A percentile compares a stretch with the other conserved stretches of the same genome.
Evolutionary conservation across 2,797 vertebrate species (phyloP).

Genomic region (Myotis daubentonii): DNA sequence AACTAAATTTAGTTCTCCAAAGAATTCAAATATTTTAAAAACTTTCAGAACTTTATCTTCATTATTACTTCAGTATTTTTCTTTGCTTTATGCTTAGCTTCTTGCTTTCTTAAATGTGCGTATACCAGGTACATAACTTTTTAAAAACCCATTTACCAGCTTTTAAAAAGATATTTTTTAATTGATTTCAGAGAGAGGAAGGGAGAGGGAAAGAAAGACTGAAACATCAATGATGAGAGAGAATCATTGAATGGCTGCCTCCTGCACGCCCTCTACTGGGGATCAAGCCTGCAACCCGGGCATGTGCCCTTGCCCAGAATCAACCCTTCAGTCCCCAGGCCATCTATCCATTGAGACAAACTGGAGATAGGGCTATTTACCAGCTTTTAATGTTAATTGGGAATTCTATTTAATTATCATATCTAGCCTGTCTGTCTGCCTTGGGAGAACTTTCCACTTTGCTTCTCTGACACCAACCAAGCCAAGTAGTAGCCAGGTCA

Average conservation of each 20-base stretch:
- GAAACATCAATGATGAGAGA: too few species aligned
- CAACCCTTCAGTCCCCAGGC: too few species aligned
- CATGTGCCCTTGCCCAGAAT: too few species aligned
- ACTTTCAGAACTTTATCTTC: background rate
- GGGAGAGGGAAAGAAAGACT: too few species aligned
- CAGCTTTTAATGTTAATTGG: background rate
- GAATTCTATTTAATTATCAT: background rate
- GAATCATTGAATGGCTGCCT: too few species aligned
- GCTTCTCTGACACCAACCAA: background rate
- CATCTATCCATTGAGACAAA: too few species aligned
- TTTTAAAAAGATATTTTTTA: background rate
- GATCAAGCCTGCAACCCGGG: too few species aligned
- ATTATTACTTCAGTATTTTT: background rate
- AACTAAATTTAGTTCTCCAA: background rate
- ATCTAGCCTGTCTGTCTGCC: background rate
- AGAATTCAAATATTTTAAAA: background rate
- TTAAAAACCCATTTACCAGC: background rate
- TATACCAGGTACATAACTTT: background rate
- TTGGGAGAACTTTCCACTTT: background rate
- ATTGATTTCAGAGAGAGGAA: too few species aligned
- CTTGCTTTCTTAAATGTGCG: background rate
- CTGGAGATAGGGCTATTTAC: too few species aligned
- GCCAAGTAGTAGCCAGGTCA: background rate
- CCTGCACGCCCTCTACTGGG: too few species aligned
- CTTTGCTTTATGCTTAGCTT: background rate